Base-by-base conservation (phyloP, 2,797 vertebrate species). In the Propithecus deckenii region DNA sequence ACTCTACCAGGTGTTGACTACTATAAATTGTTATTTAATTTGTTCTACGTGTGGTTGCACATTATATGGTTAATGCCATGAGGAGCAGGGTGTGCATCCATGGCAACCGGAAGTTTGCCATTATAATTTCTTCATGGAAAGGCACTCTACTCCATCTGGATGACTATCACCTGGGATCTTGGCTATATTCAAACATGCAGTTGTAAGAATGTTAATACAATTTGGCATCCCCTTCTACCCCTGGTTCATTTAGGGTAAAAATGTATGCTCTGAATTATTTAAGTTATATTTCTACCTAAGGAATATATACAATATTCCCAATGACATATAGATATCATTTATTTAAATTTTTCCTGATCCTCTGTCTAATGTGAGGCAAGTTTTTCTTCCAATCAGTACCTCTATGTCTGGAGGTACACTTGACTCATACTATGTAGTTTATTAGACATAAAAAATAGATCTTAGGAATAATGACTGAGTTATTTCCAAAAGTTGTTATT, bases 181-280 rank as follows among this genome's bases (percentile, higher is more conserved):
- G 43, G 7, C 13, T 55, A 14, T 9, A 28, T 13, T 38, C 72
- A n/a, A 20, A 46, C 3, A 30, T 72, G 23, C 1, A 32, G 9
- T 59, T 12, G 2, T 8, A 65, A 28, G 35, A 83, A 69, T n/a
- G 35, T 25, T 30, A 63, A 59, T 46, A 35, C 1, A 71, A 15
- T 8, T 0, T 5, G 9, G 2, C 11, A n/a, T 7, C 14, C 17
- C 2, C 7, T 25, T 41, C 5, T 4, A 55, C 7, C 41, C 22
- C 9, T 76, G 41, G 13, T 25, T 80, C 61, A 57, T 67, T 46
- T 5, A 1, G 32, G 30, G 7, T 52, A 28, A 22, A 25, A 14
- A 71, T 3, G 10, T 30, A 32, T 7, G 0, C 15, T 35, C 50
- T 57, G 18, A 50, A 35, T 13, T 4, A 46, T 32, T 50, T 38